Evolutionary conservation across 1,140 invertebrate species (phyloP).

Genomic region (Megalonaias nervosa): DNA sequence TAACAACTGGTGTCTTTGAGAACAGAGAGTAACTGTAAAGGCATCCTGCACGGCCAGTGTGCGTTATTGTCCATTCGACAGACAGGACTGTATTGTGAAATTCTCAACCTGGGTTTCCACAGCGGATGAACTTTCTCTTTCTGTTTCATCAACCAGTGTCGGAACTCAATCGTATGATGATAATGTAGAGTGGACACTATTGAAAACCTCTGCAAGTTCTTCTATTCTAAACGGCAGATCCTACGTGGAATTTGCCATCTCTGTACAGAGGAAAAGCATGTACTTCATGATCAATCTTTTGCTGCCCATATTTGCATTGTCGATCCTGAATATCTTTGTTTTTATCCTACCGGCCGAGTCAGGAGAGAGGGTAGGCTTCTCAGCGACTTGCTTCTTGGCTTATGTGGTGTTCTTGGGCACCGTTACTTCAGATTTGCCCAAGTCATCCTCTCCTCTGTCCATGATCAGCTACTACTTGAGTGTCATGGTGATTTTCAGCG

Average conservation of each 20-base stretch:
- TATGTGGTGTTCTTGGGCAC: slow-evolving; percentile 53
- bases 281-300: slow-evolving; percentile 37
- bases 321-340: slow-evolving; percentile 46
- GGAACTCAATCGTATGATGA: slow-evolving; percentile 4
- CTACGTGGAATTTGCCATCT: slow-evolving; percentile 11
- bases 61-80: slow-evolving; percentile 6
- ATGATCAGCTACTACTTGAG: slow-evolving; percentile 34
- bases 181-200: slow-evolving; percentile 17
- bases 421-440: slow-evolving; percentile 51
- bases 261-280: slow-evolving; percentile 6
- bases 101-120: neutral
- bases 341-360: slow-evolving; percentile 55
- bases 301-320: slow-evolving; percentile 50
- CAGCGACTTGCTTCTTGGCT: slow-evolving; percentile 52
- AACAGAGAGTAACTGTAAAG: neutral
- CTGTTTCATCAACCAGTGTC: neutral
- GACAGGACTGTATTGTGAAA: neutral
- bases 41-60: slow-evolving; percentile 2
- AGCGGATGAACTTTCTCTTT: neutral
- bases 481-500: slow-evolving; percentile 6
- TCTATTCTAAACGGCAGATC: neutral
- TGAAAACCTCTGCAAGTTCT: neutral
- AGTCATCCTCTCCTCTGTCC: slow-evolving; percentile 37
- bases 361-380: slow-evolving; percentile 54
- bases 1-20: neutral